These are phyloP conservation scores for Meliscaeva auricollis DNA, from an alignment of 2,888 invertebrate genomes.

Conservation along the genomic window DNA sequence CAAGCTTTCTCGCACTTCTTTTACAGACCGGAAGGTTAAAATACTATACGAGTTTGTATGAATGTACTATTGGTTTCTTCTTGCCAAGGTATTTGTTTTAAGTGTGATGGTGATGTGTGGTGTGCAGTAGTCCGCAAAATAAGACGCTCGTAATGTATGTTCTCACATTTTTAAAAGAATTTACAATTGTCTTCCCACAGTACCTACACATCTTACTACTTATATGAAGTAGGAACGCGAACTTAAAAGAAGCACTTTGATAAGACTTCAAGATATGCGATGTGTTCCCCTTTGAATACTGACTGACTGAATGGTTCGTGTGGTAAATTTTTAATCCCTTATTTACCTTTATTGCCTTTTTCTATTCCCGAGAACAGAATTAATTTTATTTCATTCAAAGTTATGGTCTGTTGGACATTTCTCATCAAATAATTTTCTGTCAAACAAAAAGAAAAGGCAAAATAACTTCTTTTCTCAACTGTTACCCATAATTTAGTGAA, in stretches of 20 bases:
- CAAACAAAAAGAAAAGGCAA: background rate
- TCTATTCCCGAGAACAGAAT: constrained; percentile 48
- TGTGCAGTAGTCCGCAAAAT: constrained; percentile 71
- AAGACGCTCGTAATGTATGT: constrained; percentile 44
- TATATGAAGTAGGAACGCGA: too few relatives aligned
- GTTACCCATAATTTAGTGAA: constrained; percentile 43
- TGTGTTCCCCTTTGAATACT: constrained; percentile 33
- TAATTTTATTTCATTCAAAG: constrained; percentile 51
- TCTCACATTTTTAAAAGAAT: constrained; percentile 64
- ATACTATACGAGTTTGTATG: constrained; percentile 1
- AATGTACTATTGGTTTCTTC: constrained; percentile 7
- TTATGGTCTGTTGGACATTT: constrained; percentile 67
- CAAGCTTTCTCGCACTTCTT: constrained; percentile 11
- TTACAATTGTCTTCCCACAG: constrained; percentile 64
- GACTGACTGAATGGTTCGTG: constrained; percentile 3
- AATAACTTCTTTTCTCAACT: constrained; percentile 27
- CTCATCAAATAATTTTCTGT: constrained; percentile 58
- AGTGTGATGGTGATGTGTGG: constrained; percentile 6
- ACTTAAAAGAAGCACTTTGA: constrained; percentile 64
- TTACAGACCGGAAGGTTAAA: constrained; percentile 62
- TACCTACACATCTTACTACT: constrained; percentile 5
- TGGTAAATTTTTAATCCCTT: constrained; percentile 52
- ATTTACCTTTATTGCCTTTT: constrained; percentile 31
- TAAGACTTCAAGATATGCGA: constrained; percentile 60
- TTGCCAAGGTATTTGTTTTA: constrained; percentile 17